Base-by-base conservation (phyloP, 2,113 vertebrate species). In the Pachypanchax playfairii region DNA sequence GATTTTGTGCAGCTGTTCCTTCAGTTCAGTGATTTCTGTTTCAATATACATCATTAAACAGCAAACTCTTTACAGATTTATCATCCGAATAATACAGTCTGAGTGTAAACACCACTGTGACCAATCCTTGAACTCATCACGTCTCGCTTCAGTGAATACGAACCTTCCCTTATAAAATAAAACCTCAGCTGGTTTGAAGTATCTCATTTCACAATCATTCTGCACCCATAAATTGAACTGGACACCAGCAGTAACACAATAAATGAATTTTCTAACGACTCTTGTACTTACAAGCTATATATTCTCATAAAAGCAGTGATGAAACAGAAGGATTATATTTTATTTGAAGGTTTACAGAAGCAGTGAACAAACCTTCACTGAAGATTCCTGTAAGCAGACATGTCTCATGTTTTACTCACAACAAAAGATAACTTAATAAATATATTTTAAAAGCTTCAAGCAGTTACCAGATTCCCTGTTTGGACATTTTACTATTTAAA, bases 181-280 rank as follows among this genome's bases (percentile, higher is more conserved):
- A 53, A 26, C n/a, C 54, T 64, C 35, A 17, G 17, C 44, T 48
- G 61, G 65, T 76, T 65, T 78, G 39, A 65, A 70, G 50, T 62
- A 59, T 58, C 33, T 70, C 39, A 67, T 73, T 74, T 64, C 42
- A 56, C 36, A 33, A 54, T 73, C 58, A 60, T 21, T 79, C 49
- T 10, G 2, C 47, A 36, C 24, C 51, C 29, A 52, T 74, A 47
- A 82, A 77, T 72, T 2, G 1, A 73, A 58, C 38, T 17, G 35
- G 76, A 69, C 76, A 53, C 25, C 18, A 0, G 67, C 67, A 69
- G 73, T 82, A 65, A 55, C 14, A 50, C 59, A 61, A 72, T 60
- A 77, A 74, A 78, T 80, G 13, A 68, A 73, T 75, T 72, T 59
- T 60, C 43, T 67, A 82, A 82, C 69, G 69, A 66, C 25, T 77